phyloP scores from a whole-genome alignment of 2,113 vertebrate genomes.

The Mus spicilegus region DNA sequence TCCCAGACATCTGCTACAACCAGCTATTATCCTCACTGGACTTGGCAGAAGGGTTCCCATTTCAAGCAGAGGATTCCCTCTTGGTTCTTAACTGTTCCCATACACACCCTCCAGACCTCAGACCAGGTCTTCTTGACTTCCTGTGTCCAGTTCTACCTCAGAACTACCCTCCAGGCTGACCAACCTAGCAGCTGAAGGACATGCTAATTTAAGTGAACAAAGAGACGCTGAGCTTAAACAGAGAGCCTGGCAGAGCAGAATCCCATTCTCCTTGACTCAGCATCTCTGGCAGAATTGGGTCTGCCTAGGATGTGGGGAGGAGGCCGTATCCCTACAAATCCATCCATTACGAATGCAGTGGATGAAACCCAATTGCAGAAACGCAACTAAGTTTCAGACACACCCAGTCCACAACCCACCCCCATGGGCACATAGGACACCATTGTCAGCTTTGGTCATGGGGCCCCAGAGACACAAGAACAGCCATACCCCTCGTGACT shows the following conservation, averaged over 20 bases:
- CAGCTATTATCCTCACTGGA: background rate
- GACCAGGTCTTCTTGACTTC: background rate
- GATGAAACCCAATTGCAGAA: no score
- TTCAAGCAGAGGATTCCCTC: background rate
- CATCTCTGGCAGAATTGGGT: background rate
- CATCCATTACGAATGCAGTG: background rate
- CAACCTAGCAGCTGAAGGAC: background rate
- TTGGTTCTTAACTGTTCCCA: background rate
- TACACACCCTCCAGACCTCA: background rate
- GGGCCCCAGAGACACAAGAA: background rate
- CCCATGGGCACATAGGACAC: background rate
- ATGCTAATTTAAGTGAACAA: background rate
- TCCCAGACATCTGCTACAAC: no score
- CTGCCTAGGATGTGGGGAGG: background rate
- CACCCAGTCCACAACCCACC: background rate
- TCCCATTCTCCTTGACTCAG: background rate
- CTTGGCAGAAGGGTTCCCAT: background rate
- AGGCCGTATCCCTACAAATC: background rate
- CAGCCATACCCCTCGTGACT: conserved; percentile 72
- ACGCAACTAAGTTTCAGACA: background rate
- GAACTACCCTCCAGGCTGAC: background rate
- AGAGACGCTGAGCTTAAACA: background rate
- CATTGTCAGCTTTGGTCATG: background rate
- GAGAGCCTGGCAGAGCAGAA: background rate
- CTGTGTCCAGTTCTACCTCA: background rate